phyloP scores from a whole-genome alignment of 2,888 invertebrate genomes.

The Acrobasis suavella region DNA sequence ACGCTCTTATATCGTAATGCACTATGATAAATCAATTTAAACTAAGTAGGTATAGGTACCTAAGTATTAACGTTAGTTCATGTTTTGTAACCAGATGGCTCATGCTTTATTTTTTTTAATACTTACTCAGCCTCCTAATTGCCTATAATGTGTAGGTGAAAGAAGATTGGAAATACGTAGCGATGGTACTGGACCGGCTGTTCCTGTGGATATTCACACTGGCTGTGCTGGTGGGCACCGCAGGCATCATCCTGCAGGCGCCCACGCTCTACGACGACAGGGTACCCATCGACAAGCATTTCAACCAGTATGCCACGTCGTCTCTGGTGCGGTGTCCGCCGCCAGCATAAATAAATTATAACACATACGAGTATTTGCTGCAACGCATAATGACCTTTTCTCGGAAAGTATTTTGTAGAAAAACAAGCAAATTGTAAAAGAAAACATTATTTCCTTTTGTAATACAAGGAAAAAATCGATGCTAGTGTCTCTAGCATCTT shows the following conservation, averaged over 20 bases:
- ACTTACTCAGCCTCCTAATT: slow-evolving; percentile 41
- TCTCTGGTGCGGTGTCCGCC: slow-evolving; percentile 90
- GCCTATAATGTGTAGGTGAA: slow-evolving; percentile 85
- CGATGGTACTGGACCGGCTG: slow-evolving; percentile 97
- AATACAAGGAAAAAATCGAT: too few species aligned
- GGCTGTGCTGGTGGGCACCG: slow-evolving; percentile 96
- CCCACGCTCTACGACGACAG: slow-evolving; percentile 97
- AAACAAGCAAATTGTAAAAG: too few species aligned
- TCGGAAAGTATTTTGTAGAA: too few species aligned
- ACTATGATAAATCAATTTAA: too few species aligned
- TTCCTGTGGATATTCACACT: slow-evolving; percentile 99
- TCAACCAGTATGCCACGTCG: slow-evolving; percentile 91
- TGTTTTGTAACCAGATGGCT: too few species aligned
- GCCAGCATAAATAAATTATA: slow-evolving; percentile 69
- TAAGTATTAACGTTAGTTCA: too few species aligned
- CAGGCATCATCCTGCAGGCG: slow-evolving; percentile 96
- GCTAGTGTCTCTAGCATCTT: too few species aligned
- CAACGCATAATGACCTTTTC: too few species aligned
- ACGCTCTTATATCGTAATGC: too few species aligned
- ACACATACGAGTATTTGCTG: not conserved
- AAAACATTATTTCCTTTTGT: too few species aligned
- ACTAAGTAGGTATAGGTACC: too few species aligned
- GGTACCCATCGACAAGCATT: slow-evolving; percentile 92
- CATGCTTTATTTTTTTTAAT: not conserved
- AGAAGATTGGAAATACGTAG: slow-evolving; percentile 99